Evolutionary conservation across 2,888 invertebrate genomes (phyloP), one percentile per base, ranked within the genome.

Genomic region (Galeruca laticollis): DNA sequence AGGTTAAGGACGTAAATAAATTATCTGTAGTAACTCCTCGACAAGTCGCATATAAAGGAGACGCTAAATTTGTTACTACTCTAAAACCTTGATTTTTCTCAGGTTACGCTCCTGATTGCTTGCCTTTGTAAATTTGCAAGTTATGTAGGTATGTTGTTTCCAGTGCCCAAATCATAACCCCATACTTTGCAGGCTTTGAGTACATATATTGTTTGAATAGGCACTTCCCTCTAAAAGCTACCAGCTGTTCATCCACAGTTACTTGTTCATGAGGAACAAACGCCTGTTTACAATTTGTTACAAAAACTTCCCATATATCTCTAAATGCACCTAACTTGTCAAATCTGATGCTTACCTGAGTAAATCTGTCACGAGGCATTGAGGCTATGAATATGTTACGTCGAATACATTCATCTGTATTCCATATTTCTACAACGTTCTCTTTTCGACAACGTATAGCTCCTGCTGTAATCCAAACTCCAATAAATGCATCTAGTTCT

Each of bases 151-250:
- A n/a, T n/a, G n/a, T n/a, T n/a, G n/a, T n/a, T n/a, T n/a, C n/a
- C n/a, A n/a, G n/a, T n/a, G n/a, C n/a, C n/a, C n/a, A n/a, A n/a
- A n/a, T n/a, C n/a, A n/a, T n/a, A n/a, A n/a, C n/a, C n/a, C n/a
- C n/a, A n/a, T n/a, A n/a, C n/a, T n/a, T 47, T 47, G 62, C 57
- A 33, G 59, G 69, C 26, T 72, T 68, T 21, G 49, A 68, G 13
- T 69, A 72, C 61, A 75, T 75, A 26, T 69, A 65, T 33, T 67
- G 52, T 56, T 51, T 68, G 43, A 71, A 70, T 6, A 69, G 69
- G 4, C 72, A 66, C 15, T 65, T 64, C 9, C 65, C 61, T 54
- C 72, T 37, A 43, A 69, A 69, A 43, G 56, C 60, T 31, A 71
- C 64, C 20, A 71, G 35, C 15, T 71, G 69, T 20, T 70, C 72